Evolutionary conservation across 2,888 invertebrate species (phyloP).

Genomic region (Drosophila maculinotata): DNA sequence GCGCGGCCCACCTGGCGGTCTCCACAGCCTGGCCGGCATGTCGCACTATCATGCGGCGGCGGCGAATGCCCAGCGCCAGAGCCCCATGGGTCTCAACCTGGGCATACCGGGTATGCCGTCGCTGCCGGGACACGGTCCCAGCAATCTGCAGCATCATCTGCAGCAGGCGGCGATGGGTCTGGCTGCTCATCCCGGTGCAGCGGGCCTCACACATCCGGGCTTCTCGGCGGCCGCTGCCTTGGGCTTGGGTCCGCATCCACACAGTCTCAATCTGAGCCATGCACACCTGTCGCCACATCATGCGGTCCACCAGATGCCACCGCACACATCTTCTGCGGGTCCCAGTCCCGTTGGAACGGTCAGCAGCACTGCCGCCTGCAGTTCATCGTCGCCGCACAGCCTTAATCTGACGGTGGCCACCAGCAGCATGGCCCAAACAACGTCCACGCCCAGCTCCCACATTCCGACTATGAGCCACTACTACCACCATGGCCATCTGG

Average conservation of each 20-base stretch:
- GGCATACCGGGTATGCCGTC: constrained; percentile 81
- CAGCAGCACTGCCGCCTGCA: constrained; percentile 58
- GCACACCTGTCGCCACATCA: constrained; percentile 84
- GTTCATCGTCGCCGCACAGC: constrained; percentile 76
- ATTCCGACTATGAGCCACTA: constrained; percentile 83
- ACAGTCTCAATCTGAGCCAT: constrained; percentile 82
- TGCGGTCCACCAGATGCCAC: constrained; percentile 81
- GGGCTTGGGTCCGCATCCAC: constrained; percentile 82
- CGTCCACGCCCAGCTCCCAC: constrained; percentile 77
- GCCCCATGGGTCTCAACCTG: constrained; percentile 83
- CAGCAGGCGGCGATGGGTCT: constrained; percentile 82
- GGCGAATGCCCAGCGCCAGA: constrained; percentile 83
- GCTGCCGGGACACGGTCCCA: constrained; percentile 78
- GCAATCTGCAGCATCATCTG: constrained; percentile 83
- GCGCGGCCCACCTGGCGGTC: constrained; percentile 80
- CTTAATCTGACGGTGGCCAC: constrained; percentile 76
- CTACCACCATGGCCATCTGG: constrained; percentile 80
- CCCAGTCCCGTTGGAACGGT: constrained; percentile 36
- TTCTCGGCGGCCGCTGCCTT: constrained; percentile 82
- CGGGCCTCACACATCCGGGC: constrained; percentile 81
- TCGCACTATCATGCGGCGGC: constrained; percentile 84
- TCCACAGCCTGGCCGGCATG: constrained; percentile 83
- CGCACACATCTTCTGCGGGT: constrained; percentile 71
- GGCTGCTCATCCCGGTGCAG: constrained; percentile 75
- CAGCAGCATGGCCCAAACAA: constrained; percentile 67